Evolutionary conservation across 2,888 invertebrate genomes (phyloP).

Genomic region (Cyrtodaria siliqua): DNA sequence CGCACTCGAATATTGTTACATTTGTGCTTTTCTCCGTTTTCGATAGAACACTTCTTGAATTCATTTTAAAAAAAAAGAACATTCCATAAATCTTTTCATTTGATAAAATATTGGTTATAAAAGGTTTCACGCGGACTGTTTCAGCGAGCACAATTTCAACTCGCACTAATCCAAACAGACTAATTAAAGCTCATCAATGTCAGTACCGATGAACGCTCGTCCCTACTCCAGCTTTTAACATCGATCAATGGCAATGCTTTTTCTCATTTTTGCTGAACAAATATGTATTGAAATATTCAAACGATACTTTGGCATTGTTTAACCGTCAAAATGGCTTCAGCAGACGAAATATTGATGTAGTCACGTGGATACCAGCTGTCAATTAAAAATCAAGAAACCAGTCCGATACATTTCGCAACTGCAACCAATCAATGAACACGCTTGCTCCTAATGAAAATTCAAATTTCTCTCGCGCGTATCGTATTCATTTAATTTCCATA

Average conservation of each 20-base stretch:
- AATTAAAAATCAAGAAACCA: constrained; percentile 43
- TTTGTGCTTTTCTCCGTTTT: too few relatives aligned
- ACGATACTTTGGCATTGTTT: constrained; percentile 52
- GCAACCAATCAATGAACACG: not conserved
- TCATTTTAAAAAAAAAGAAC: too few relatives aligned
- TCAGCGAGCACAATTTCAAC: not conserved
- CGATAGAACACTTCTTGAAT: too few relatives aligned
- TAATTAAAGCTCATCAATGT: too few relatives aligned
- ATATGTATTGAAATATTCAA: constrained; percentile 62
- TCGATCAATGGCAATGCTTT: constrained; percentile 47
- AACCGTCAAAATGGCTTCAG: constrained; percentile 26
- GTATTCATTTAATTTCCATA: constrained; percentile 36
- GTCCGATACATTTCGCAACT: too few relatives aligned
- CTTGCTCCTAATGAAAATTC: not conserved
- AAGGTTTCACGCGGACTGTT: too few relatives aligned
- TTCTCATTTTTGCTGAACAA: constrained; percentile 54
- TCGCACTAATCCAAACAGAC: too few relatives aligned
- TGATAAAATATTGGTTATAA: too few relatives aligned
- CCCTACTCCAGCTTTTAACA: constrained; percentile 37
- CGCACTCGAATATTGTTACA: too few relatives aligned
- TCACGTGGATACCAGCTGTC: constrained; percentile 62
- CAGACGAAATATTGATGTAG: constrained; percentile 61
- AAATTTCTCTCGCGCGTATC: too few relatives aligned
- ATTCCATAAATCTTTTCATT: too few relatives aligned
- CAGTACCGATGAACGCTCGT: constrained; percentile 13